A percentile compares a stretch with the other conserved stretches of the same genome.
phyloP scores from a whole-genome alignment of 2,113 vertebrate species.

The Steatornis caripensis region DNA sequence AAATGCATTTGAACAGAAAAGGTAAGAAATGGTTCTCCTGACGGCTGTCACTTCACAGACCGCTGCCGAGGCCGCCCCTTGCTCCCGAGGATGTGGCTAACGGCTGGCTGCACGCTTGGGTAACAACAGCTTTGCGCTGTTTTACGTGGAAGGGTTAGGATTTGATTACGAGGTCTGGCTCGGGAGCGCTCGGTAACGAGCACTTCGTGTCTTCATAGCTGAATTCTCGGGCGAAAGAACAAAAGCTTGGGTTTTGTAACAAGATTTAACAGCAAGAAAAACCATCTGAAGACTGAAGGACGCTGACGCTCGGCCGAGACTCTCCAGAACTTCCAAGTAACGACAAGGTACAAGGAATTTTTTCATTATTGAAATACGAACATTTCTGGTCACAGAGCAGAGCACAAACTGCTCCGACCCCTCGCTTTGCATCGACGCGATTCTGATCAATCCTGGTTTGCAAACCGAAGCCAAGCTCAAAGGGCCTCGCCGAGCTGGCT shows the following conservation, averaged over 20 bases:
- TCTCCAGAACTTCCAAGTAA: background rate
- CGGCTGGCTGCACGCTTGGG: accelerated
- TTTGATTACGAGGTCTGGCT: too few species aligned
- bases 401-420: background rate
- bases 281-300: background rate
- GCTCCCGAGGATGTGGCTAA: background rate
- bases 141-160: background rate
- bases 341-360: background rate
- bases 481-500: background rate
- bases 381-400: too few species aligned
- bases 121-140: background rate
- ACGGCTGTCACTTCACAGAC: background rate
- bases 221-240: background rate
- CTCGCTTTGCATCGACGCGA: background rate
- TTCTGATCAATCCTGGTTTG: background rate
- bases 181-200: background rate
- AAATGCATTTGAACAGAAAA: background rate
- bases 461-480: background rate
- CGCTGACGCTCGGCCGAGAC: background rate
- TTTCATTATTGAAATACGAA: background rate
- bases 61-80: background rate
- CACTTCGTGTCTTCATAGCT: background rate
- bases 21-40: background rate
- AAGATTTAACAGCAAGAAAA: background rate
- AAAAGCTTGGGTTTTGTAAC: background rate